Evolutionary conservation across 2,888 invertebrate species (phyloP).

Genomic region (Drepanosiphum platanoidis): DNA sequence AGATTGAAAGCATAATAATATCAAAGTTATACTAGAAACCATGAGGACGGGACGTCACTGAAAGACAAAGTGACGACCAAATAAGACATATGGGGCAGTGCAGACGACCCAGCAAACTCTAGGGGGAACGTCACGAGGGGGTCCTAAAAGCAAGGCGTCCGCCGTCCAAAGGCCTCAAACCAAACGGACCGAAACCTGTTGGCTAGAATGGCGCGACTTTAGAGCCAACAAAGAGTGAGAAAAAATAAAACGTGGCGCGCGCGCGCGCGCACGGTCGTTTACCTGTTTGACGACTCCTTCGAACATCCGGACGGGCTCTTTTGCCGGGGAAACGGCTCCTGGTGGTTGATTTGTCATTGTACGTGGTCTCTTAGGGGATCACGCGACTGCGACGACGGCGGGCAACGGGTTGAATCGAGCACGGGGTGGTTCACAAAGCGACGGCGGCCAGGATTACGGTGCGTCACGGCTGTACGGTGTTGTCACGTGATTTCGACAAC

Average conservation of each 20-base stretch:
- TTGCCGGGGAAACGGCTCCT: slow-evolving; percentile 46
- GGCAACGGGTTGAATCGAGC: not conserved
- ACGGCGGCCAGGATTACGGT: slow-evolving; percentile 53
- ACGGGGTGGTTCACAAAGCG: slow-evolving; percentile 34
- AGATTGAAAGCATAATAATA: too few species aligned
- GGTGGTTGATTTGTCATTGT: slow-evolving; percentile 56
- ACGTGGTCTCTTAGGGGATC: not conserved
- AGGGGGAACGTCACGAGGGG: too few species aligned
- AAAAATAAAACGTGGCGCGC: slow-evolving; percentile 1
- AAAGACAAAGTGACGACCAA: too few species aligned
- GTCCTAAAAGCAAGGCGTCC: too few species aligned
- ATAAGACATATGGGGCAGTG: too few species aligned
- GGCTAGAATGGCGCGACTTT: too few species aligned
- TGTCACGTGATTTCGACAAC: slow-evolving; percentile 57
- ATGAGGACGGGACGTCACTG: too few species aligned
- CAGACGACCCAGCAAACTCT: too few species aligned
- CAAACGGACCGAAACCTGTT: not conserved
- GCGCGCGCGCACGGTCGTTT: not conserved
- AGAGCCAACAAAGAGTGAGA: not conserved
- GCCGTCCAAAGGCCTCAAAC: not conserved
- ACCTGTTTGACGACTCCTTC: slow-evolving; percentile 60
- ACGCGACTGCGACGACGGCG: not conserved
- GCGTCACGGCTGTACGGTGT: slow-evolving; percentile 31
- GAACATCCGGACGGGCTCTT: slow-evolving; percentile 51
- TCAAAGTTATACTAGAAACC: too few species aligned